These are phyloP conservation scores for Ornithorhynchus anatinus DNA, from an alignment of 2,113 vertebrate species.

Conservation along the genomic window DNA sequence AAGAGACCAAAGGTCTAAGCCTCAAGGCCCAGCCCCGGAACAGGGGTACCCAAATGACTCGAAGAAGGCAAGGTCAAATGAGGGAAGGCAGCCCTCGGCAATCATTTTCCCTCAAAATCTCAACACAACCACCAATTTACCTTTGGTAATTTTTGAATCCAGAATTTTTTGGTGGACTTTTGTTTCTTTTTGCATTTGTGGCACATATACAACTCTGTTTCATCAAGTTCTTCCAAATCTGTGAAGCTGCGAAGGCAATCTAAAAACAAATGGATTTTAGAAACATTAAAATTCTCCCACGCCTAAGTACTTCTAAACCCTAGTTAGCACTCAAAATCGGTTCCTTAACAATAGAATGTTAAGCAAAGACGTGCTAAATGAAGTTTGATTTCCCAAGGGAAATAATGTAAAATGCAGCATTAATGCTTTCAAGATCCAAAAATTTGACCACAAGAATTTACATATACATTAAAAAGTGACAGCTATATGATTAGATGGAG, in stretches of 20 bases:
- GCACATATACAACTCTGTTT: slow-evolving; percentile 97
- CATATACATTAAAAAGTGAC: too few species aligned
- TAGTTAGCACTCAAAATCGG: not conserved
- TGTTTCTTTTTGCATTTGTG: slow-evolving; percentile 97
- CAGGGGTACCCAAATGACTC: too few species aligned
- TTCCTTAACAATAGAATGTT: not conserved
- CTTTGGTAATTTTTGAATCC: slow-evolving; percentile 96
- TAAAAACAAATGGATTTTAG: slow-evolving; percentile 47
- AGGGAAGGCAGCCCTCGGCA: too few species aligned
- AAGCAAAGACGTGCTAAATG: not conserved
- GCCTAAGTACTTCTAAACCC: not conserved
- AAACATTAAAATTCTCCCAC: slow-evolving; percentile 5
- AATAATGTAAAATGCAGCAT: not conserved
- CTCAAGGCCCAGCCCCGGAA: too few species aligned
- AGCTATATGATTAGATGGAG: too few species aligned
- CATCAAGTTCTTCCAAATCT: slow-evolving; percentile 96
- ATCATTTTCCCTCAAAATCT: not conserved
- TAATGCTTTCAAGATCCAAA: not conserved
- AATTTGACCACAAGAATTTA: too few species aligned
- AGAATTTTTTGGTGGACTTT: slow-evolving; percentile 98
- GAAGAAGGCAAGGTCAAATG: too few species aligned
- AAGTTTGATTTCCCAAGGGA: not conserved
- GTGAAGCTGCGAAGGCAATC: slow-evolving; percentile 98
- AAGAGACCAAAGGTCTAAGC: too few species aligned
- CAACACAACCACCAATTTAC: slow-evolving; percentile 51